A percentile compares a stretch with the other conserved stretches of the same genome.
Conservation (phyloP, 2,113 vertebrate species). For the Spheniscus mendiculus region DNA sequence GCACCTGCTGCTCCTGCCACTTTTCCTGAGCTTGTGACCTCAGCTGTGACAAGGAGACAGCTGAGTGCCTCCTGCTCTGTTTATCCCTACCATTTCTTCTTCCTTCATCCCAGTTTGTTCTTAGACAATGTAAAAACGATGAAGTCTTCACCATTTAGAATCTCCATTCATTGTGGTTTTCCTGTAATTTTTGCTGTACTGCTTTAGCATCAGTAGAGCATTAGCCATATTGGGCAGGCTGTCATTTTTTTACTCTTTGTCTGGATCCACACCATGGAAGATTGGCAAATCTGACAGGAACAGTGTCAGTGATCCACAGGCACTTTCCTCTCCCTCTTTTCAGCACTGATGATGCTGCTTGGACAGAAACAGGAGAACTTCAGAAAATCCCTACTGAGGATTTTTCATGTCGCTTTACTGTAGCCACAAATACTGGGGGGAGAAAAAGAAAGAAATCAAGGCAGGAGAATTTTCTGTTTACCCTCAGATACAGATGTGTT, state of each 20-base stretch:
- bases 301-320: too few relatives aligned
- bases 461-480: neutral
- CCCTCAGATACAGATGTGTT: neutral
- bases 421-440: neutral
- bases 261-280: neutral
- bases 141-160: neutral
- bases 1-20: slow-evolving; percentile 15
- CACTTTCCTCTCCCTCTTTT: neutral
- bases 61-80: neutral
- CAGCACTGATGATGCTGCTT: neutral
- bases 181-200: neutral
- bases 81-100: neutral
- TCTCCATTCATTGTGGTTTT: accelerated
- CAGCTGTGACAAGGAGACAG: neutral
- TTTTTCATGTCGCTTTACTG: neutral
- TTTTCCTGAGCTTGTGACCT: neutral
- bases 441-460: neutral
- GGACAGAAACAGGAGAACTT: neutral
- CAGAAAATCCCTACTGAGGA: neutral
- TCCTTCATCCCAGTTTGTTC: neutral
- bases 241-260: neutral
- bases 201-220: neutral
- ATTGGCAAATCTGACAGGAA: neutral
- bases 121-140: neutral
- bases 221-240: neutral